phyloP scores from a whole-genome alignment of 2,888 invertebrate species.

The Therioaphis trifolii region DNA sequence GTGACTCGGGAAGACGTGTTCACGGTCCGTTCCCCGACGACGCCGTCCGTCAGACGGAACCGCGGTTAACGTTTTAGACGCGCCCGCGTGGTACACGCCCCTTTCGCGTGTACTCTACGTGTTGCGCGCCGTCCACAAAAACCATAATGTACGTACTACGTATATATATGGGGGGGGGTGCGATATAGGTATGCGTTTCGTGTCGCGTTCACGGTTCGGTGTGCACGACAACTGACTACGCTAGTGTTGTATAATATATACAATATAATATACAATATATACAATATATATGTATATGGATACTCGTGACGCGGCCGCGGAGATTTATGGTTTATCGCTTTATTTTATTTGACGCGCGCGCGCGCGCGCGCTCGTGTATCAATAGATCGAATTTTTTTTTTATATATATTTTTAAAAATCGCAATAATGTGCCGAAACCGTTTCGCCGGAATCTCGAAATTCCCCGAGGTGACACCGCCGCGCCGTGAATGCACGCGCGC shows the following conservation, averaged over 20 bases:
- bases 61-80: slow-evolving; percentile 48
- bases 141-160: background rate
- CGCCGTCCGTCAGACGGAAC: slow-evolving; percentile 47
- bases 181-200: background rate
- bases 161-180: background rate
- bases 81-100: background rate
- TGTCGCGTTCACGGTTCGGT: too few relatives aligned
- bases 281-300: too few relatives aligned
- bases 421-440: slow-evolving; percentile 26
- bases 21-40: slow-evolving; percentile 47
- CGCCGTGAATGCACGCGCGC: too few relatives aligned
- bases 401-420: slow-evolving; percentile 1
- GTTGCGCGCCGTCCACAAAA: background rate
- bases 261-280: too few relatives aligned
- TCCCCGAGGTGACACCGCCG: slow-evolving; percentile 36
- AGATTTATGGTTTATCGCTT: slow-evolving; percentile 35
- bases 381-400: background rate
- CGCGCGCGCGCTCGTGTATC: background rate
- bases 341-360: background rate
- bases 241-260: too few relatives aligned
- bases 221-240: too few relatives aligned
- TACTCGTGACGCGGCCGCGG: background rate
- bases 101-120: background rate
- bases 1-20: slow-evolving; percentile 31
- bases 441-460: slow-evolving; percentile 21